Evolutionary conservation across 2,888 invertebrate genomes (phyloP), one percentile per base, ranked within the genome.

Genomic region (Orthosia incerta): DNA sequence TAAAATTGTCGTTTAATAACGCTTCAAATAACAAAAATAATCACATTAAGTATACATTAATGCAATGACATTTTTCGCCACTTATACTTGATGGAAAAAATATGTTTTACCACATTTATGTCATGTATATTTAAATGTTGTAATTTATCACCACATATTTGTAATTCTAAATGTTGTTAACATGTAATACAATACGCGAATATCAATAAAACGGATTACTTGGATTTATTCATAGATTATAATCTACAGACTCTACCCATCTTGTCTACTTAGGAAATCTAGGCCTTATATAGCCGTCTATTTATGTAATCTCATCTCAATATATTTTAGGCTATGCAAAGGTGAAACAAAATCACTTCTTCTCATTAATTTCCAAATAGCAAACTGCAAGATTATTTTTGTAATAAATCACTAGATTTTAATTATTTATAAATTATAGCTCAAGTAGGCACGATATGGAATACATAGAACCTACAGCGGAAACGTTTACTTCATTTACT

Each of bases 381-480:
- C 60, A 68, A 74, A 61, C 46, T 51, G 46, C 60, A 62, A 74
- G 56, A 74, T 69, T 45, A 65, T 68, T 56, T 20, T 68, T 71
- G 60, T 76, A 79, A 82, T 85, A 71, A 63, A 62, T 76, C 76
- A 83, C 86, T 84, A 81, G 67, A 76, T 83, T 78, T 77, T 75
- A 85, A 83, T 65, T 82, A 85, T 85, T 59, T 60, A 79, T 76
- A 79, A 84, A 81, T 81, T 83, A 84, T 84, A 80, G 73, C 78
- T 70, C 71, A 74, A 81, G 68, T 80, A 59, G 69, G 86, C 93
- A 93, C 94, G 92, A 93, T 91, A 90, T 88, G 55, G 31, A 39
- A 87, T 84, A 90, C 85, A 87, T 89, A 90, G 86, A 90, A 90
- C 82, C 57, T 90, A 90, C 91, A 91, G 87, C 94, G 95, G 94